These are phyloP conservation scores for Drosophila kokeensis DNA, from an alignment of 2,888 invertebrate genomes.

Conservation along the genomic window DNA sequence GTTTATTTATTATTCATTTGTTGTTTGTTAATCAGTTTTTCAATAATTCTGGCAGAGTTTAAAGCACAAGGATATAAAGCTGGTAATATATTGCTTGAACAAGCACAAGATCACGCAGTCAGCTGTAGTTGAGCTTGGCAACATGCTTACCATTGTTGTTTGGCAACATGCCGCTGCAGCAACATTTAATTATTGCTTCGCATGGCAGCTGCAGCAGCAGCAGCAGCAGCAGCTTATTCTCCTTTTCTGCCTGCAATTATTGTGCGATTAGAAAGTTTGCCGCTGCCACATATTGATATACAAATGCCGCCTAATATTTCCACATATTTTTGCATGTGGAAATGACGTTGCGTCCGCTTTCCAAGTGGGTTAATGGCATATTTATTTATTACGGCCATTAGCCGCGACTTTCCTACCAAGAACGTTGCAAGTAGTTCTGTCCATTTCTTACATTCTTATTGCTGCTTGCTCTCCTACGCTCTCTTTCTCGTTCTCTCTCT, in stretches of 20 bases:
- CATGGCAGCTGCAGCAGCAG: conserved; percentile 29
- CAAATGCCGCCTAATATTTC: conserved; percentile 61
- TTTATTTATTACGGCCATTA: conserved; percentile 73
- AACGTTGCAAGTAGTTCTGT: conserved; percentile 35
- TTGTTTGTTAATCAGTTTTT: not conserved
- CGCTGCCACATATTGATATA: conserved; percentile 61
- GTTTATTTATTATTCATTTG: not conserved
- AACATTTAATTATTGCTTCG: conserved; percentile 60
- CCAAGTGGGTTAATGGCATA: conserved; percentile 70
- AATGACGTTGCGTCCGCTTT: conserved; percentile 41
- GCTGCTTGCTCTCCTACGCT: conserved; percentile 19
- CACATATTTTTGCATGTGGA: conserved; percentile 53
- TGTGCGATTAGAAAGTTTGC: conserved; percentile 82
- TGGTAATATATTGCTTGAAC: not conserved
- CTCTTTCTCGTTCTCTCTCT: conserved; percentile 10
- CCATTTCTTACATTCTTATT: conserved; percentile 22
- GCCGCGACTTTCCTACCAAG: conserved; percentile 46
- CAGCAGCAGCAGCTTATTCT: conserved; percentile 40
- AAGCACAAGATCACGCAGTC: not conserved
- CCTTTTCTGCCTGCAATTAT: conserved; percentile 68
- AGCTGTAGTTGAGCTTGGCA: conserved; percentile 16
- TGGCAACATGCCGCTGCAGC: conserved; percentile 39
- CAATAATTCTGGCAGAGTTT: not conserved
- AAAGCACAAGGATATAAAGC: not conserved
- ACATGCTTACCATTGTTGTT: conserved; percentile 26